These are phyloP conservation scores for Etia nguti DNA, from an alignment of 2,113 vertebrate species.

Conservation along the genomic window DNA sequence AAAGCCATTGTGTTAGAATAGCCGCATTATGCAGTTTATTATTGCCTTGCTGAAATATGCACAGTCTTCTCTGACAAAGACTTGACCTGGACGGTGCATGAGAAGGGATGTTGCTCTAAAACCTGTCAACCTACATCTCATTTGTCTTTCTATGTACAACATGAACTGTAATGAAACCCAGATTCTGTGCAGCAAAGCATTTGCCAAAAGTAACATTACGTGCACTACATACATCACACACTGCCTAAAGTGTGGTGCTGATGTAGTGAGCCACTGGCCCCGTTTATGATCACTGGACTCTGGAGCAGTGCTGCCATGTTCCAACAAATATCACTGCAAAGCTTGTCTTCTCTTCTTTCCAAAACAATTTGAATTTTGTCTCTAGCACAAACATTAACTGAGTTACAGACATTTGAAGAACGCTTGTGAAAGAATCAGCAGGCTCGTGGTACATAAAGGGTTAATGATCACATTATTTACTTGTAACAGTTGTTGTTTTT, in stretches of 20 bases:
- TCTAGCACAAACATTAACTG: background rate
- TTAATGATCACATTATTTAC: background rate
- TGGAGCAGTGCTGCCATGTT: background rate
- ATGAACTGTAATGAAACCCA: background rate
- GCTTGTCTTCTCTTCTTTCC: background rate
- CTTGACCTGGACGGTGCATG: background rate
- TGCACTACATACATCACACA: too few species aligned
- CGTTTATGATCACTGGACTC: background rate
- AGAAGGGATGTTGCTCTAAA: background rate
- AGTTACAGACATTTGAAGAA: background rate
- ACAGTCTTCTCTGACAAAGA: background rate
- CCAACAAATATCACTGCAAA: background rate
- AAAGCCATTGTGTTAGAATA: background rate
- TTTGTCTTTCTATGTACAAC: background rate
- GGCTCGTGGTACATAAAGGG: background rate
- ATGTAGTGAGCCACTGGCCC: background rate
- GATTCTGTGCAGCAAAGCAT: background rate
- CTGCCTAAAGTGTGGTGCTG: background rate
- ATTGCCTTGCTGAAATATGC: background rate
- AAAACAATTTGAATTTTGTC: background rate
- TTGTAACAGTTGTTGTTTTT: slow-evolving; percentile 27
- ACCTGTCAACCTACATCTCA: background rate
- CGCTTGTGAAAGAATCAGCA: background rate
- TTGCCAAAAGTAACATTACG: background rate
- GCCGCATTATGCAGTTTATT: background rate